Conservation (phyloP, 2,797 vertebrate species). For the Erpetoichthys calabaricus region DNA sequence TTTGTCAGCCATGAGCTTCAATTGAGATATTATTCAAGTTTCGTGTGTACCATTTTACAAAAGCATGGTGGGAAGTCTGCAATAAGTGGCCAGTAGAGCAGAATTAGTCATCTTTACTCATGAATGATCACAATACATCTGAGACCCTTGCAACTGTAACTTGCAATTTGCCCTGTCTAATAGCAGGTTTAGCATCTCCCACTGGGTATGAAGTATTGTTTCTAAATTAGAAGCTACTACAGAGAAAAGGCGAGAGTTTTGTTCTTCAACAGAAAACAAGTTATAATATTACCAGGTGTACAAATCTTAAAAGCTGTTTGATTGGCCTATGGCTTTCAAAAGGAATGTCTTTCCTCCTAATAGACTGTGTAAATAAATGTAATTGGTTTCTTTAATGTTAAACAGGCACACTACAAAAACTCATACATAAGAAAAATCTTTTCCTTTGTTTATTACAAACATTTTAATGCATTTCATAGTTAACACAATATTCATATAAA, state of each 20-base stretch:
- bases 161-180: conserved; percentile 52
- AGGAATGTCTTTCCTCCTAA: no score
- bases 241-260: conserved; percentile 26
- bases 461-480: no score
- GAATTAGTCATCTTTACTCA: conserved; percentile 36
- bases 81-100: conserved; percentile 32
- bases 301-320: background rate
- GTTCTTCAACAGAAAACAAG: conserved; percentile 16
- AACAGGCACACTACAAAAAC: no score
- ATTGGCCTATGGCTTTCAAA: no score
- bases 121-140: conserved; percentile 36
- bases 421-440: no score
- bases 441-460: no score
- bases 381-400: no score
- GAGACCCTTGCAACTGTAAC: conserved; percentile 33
- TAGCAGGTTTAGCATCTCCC: conserved; percentile 37
- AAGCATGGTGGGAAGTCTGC: conserved; percentile 20
- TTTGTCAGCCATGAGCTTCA: no score
- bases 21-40: no score
- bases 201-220: conserved; percentile 27
- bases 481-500: no score
- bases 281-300: conserved; percentile 24
- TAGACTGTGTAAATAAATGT: no score
- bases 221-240: conserved; percentile 37
- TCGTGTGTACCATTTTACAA: conserved; percentile 7